Evolutionary conservation across 2,888 invertebrate genomes (phyloP), one percentile per base, ranked within the genome.

Genomic region (Drosophila helvetica): DNA sequence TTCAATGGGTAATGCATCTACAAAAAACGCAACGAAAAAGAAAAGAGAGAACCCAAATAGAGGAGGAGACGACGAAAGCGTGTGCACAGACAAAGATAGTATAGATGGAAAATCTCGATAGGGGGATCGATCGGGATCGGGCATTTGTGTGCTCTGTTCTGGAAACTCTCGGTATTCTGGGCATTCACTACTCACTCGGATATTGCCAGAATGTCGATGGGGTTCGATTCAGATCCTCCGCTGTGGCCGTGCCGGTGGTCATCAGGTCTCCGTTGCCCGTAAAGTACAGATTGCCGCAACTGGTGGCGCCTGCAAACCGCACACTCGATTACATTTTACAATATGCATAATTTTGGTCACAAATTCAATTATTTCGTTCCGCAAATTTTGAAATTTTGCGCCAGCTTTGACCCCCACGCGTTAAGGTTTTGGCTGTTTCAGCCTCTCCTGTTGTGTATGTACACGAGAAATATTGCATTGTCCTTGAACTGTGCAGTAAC

Each of bases 161-260:
- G 27, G 27, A 22, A 22, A 22, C 22, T 22, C 4, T n/a, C n/a
- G n/a, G n/a, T n/a, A 5, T 22, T 46, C 3, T 7, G 22, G 7
- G 8, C 10, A n/a, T 45, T 6, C 9, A 27, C 4, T 38, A 94
- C 94, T 94, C 93, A 94, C 94, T 93, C 83, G 96, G 96, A 93
- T 96, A 96, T 93, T 96, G 96, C 96, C 96, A 96, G 90, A 96
- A 94, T 63, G 96, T 90, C 18, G 91, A 90, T n/a, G 90, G 89
- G 18, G 91, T 80, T 8, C 91, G 83, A 66, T 88, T 91, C 3
- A 90, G 73, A 64, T 91, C 91, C 63, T 91, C 91, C 38, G 90
- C 87, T 7, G 86, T 82, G 45, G 90, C 78, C 6, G 74, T 78
- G 65, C 89, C 83, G 43, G 82, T 84, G 42, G 91, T 85, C 86